phyloP scores from a whole-genome alignment of 1,140 invertebrate genomes.

The Epicauta chinensis region DNA sequence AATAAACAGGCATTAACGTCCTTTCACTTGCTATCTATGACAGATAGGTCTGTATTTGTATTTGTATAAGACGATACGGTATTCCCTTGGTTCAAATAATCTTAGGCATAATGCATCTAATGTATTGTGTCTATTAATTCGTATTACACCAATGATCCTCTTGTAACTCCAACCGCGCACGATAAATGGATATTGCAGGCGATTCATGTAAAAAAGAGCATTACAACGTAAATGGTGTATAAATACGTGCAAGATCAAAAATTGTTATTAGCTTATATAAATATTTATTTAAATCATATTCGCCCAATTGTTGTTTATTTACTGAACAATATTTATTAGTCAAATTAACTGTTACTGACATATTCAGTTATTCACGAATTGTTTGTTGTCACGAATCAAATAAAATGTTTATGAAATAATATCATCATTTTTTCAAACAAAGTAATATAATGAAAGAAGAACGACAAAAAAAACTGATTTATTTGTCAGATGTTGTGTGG shows the following conservation, averaged over 20 bases:
- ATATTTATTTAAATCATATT: too few species aligned
- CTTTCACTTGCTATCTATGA: constrained; percentile 14
- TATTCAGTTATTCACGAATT: too few species aligned
- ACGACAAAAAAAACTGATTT: constrained; percentile 23
- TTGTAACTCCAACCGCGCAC: constrained; percentile 25
- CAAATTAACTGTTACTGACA: too few species aligned
- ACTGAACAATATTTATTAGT: too few species aligned
- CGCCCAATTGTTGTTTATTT: too few species aligned
- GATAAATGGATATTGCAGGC: constrained; percentile 10
- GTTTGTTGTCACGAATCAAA: too few species aligned
- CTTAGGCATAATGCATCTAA: constrained; percentile 13
- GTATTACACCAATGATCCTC: constrained; percentile 12
- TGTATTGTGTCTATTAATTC: constrained; percentile 10
- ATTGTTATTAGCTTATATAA: too few species aligned
- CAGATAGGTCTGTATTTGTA: constrained; percentile 14
- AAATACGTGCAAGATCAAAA: too few species aligned
- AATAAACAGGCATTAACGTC: constrained; percentile 12
- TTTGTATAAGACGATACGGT: constrained; percentile 1
- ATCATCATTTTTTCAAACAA: too few species aligned
- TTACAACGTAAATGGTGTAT: too few species aligned
- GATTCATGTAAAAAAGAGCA: constrained; percentile 10
- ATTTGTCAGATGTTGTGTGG: constrained; percentile 26
- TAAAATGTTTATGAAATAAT: too few species aligned
- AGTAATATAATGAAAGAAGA: constrained; percentile 22
- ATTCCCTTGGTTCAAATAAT: constrained; percentile 10